Conservation (phyloP, 2,888 invertebrate species). For the Sicus ferrugineus region DNA sequence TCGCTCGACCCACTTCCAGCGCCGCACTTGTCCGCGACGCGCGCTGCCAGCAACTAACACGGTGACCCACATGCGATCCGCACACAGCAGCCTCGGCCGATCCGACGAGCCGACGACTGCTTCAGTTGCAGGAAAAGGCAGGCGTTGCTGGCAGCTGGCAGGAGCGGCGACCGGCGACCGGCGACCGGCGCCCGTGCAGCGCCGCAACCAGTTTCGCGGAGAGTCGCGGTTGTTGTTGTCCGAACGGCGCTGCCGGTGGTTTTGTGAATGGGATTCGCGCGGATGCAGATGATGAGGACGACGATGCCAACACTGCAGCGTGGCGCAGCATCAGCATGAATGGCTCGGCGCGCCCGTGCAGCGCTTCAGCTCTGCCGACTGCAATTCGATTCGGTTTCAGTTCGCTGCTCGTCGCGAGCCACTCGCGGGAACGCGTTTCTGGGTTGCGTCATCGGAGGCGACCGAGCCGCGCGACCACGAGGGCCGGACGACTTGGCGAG, state of each 20-base stretch:
- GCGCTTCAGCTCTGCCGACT: constrained; percentile 27
- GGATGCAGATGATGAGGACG: background rate
- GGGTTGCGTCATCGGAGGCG: background rate
- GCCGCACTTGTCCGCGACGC: constrained; percentile 31
- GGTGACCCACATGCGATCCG: constrained; percentile 7
- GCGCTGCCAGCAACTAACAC: constrained; percentile 9
- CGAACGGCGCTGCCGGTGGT: background rate
- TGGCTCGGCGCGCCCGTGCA: background rate
- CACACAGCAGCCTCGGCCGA: background rate
- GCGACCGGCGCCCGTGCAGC: background rate
- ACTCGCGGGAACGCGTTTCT: constrained; percentile 12
- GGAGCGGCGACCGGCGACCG: background rate
- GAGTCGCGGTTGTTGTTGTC: background rate
- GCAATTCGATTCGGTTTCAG: constrained; percentile 42
- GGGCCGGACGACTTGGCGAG: constrained; percentile 14
- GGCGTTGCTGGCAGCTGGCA: background rate
- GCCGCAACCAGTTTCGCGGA: background rate
- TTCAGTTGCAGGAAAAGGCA: no score
- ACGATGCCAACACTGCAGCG: background rate
- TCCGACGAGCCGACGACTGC: background rate
- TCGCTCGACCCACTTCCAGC: constrained; percentile 34
- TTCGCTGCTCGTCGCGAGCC: constrained; percentile 36
- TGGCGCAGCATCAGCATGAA: background rate
- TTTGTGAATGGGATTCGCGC: background rate
- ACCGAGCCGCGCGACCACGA: constrained; percentile 12